Conservation (phyloP, 2,888 invertebrate species). For the Petrolisthes cinctipes region DNA sequence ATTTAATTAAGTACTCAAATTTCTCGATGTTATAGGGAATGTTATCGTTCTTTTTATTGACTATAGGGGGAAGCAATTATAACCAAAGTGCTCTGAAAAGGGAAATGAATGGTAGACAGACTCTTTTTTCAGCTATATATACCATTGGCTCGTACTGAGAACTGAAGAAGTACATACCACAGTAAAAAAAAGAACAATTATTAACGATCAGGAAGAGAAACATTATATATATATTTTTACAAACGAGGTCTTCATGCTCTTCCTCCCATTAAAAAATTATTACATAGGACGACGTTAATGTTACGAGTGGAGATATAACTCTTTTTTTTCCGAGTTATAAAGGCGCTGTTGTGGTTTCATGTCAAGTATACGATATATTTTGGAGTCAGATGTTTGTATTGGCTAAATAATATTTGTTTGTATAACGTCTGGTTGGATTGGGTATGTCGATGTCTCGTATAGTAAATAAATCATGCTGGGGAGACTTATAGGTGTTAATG, state of each 20-base stretch:
- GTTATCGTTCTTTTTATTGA: constrained; percentile 35
- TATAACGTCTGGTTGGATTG: constrained; percentile 54
- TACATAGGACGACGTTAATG: not conserved
- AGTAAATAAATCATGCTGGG: constrained; percentile 45
- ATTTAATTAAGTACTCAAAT: not conserved
- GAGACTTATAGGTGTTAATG: constrained; percentile 38
- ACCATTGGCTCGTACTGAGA: constrained; percentile 58
- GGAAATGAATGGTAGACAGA: not conserved
- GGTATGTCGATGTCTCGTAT: constrained; percentile 47
- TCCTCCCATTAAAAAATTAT: constrained; percentile 15
- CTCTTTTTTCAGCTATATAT: constrained; percentile 35
- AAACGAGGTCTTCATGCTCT: not conserved
- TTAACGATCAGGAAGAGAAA: constrained; percentile 20
- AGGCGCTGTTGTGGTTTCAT: constrained; percentile 1
- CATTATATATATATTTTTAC: constrained; percentile 23
- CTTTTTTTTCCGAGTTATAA: constrained; percentile 16
- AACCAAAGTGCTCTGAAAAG: constrained; percentile 30
- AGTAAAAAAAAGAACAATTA: not conserved
- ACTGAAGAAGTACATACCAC: constrained; percentile 11
- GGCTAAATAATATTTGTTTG: constrained; percentile 45
- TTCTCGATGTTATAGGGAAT: not conserved
- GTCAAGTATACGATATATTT: constrained; percentile 32
- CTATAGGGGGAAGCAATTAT: constrained; percentile 4
- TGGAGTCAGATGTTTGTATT: constrained; percentile 33
- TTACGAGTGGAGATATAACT: not conserved